Base-by-base conservation (phyloP, 2,888 invertebrate genomes). In the Caenorhabditis imperialis region DNA sequence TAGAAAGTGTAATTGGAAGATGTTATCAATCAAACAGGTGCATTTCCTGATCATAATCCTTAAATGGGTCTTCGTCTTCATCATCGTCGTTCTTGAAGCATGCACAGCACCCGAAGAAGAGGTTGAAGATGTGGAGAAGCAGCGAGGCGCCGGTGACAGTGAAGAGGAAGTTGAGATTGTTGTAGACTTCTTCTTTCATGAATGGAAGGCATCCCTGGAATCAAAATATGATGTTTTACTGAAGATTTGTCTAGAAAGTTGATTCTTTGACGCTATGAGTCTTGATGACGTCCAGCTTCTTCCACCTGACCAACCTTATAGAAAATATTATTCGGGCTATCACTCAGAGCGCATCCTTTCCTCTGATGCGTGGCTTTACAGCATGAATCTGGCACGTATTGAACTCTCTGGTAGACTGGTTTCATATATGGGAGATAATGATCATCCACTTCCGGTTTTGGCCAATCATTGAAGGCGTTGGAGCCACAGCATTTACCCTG, bases 401-500 rank as follows among this genome's bases (percentile, higher is more conserved):
- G 76, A 10, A 70, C 65, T 14, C 58, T 40, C 51, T 58, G 61
- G n/a, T 54, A 18, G 1, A 55, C 33, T 3, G 58, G 53, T 53
- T 69, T 51, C 57, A 63, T 16, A 40, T 69, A 69, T 0, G 69
- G 58, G 3, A 60, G 55, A 48, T 62, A 61, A 16, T 71, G 45
- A 40, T 69, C 77, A 10, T 63, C 70, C 2, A 69, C 73, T 25
- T 67, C 69, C 22, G 62, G 62, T 44, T 70, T 77, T 22, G 74
- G 75, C 48, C 67, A 79, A 23, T 79, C 79, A 20, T 61, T 69
- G 42, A 72, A 79, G 0, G 65, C 74, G 12, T 55, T 47, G 0
- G 77, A 54, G 18, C 79, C 79, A 54, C 79, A 79, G 38, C 79
- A 79, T 45, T 75, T 72, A n/a, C 73, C 73, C 76, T 76, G 40